A percentile compares a stretch with the other conserved stretches of the same genome.
phyloP scores from a whole-genome alignment of 2,113 vertebrate genomes.

The Oreochromis niloticus region DNA sequence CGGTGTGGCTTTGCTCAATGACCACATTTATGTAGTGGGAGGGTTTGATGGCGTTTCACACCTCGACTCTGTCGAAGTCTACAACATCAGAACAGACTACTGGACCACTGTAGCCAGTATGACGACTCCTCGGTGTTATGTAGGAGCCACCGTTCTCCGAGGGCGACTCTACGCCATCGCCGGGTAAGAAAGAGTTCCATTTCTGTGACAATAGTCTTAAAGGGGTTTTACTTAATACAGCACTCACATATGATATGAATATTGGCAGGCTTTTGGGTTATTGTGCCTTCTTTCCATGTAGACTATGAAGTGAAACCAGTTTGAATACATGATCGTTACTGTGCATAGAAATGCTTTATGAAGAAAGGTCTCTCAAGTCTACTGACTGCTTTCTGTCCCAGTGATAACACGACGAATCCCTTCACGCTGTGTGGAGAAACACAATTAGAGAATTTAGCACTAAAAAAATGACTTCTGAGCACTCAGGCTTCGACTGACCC shows the following conservation, averaged over 20 bases:
- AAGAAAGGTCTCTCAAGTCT: background rate
- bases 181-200: conserved; percentile 72
- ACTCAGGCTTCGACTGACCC: background rate
- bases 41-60: conserved; percentile 95
- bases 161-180: conserved; percentile 94
- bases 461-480: background rate
- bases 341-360: background rate
- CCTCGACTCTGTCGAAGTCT: conserved; percentile 93
- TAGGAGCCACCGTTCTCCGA: conserved; percentile 92
- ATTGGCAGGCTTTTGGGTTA: background rate
- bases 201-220: background rate
- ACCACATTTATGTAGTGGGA: conserved; percentile 96
- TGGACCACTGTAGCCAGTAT: conserved; percentile 96
- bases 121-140: conserved; percentile 96
- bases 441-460: background rate
- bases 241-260: background rate
- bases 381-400: background rate
- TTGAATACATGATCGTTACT: background rate
- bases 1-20: conserved; percentile 92
- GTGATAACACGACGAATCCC: background rate
- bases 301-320: background rate
- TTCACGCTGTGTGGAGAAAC: background rate
- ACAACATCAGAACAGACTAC: conserved; percentile 95
- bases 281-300: background rate
- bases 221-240: background rate